phyloP scores from a whole-genome alignment of 2,113 vertebrate genomes.

The Octodon degus region DNA sequence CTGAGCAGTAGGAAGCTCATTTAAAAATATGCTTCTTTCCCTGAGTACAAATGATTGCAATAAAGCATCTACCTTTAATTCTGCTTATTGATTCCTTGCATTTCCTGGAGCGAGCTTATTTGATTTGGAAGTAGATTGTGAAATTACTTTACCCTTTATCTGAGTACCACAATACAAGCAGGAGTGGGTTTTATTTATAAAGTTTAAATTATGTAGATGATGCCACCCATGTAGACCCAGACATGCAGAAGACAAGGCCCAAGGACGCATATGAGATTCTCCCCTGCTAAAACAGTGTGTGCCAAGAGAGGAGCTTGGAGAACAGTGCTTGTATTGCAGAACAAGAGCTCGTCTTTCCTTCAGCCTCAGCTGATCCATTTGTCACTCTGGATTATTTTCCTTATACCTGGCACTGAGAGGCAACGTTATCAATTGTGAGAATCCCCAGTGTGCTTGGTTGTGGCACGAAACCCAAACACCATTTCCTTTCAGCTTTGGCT shows the following conservation, averaged over 20 bases:
- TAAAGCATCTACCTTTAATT: slow-evolving; percentile 43
- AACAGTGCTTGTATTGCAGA: background rate
- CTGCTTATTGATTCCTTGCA: slow-evolving; percentile 23
- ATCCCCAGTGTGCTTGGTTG: slow-evolving; percentile 64
- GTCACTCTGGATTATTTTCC: slow-evolving; percentile 69
- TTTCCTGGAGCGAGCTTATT: slow-evolving; percentile 47
- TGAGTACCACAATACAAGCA: background rate
- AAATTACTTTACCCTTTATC: slow-evolving; percentile 17
- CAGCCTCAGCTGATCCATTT: slow-evolving; percentile 1
- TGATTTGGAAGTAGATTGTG: slow-evolving; percentile 41
- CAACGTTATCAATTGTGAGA: slow-evolving; percentile 39
- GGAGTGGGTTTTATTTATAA: slow-evolving; percentile 24
- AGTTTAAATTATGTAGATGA: background rate
- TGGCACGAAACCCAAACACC: slow-evolving; percentile 65
- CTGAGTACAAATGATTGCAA: background rate
- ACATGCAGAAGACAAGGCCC: background rate
- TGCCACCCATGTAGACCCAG: background rate
- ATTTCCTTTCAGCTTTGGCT: slow-evolving; percentile 66
- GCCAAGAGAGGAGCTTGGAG: fast-evolving
- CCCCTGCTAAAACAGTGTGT: background rate
- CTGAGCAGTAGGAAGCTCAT: background rate
- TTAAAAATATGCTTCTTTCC: slow-evolving; percentile 13
- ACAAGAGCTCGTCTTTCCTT: slow-evolving; percentile 36
- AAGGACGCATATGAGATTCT: background rate
- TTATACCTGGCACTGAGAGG: slow-evolving; percentile 51